Base-by-base conservation (phyloP, 2,797 vertebrate species). In the Gallinago nigripennis region DNA sequence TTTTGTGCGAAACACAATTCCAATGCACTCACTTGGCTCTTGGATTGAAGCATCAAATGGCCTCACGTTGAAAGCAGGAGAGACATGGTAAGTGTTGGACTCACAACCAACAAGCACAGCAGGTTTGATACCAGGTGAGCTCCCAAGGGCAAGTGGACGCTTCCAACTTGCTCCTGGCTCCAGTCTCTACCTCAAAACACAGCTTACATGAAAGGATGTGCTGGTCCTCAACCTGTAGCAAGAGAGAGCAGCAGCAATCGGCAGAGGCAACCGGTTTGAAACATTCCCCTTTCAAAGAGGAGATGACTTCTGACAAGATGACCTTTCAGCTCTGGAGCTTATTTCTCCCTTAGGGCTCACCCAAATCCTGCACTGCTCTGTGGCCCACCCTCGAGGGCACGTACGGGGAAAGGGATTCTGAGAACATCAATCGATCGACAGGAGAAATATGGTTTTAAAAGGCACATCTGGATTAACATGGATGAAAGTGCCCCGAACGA, bases 401-500 rank as follows among this genome's bases (percentile, higher is more conserved):
- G 1, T 28, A 77, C n/a, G 28, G 15, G 35, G 56, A 70, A 23
- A 77, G 35, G 48, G 60, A 60, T 85, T 90, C 88, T 73, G 88
- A 90, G 83, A 92, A 45, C 58, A 41, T 51, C 88, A 61, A 27
- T 54, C 9, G 1, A 81, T 68, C 82, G 35, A 11, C 69, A 65
- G 76, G 37, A 95, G 90, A 27, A 91, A 16, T 65, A 50, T 1
- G 48, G 63, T 35, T 82, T 93, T 30, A 76, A 92, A 85, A 93
- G 86, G 68, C 81, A 90, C 88, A 82, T 93, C 90, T 94, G 93
- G 92, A 93, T 93, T 77, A 92, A 77, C 4, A 18, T 16, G 86
- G 95, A 93, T 94, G 51, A 92, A 95, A 94, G 88, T 56, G 68
- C 58, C 78, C 13, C 2, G 0, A 90, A 56, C 37, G 76, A 92